Conservation (phyloP, 2,888 invertebrate genomes). For the Tethea ocularis region DNA sequence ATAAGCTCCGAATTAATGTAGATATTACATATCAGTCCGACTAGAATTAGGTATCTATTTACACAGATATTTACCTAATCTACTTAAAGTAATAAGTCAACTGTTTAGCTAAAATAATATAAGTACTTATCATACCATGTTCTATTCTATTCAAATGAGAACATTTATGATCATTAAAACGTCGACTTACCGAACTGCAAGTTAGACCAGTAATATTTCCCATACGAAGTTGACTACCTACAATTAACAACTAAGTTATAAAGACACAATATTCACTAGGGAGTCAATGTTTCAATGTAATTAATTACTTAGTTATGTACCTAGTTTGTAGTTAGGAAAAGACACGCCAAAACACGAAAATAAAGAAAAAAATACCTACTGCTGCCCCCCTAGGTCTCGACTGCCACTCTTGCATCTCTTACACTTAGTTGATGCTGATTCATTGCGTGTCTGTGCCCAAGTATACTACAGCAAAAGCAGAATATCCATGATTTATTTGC, state of each 20-base stretch:
- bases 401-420: too few relatives aligned
- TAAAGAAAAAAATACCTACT: too few relatives aligned
- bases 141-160: neutral
- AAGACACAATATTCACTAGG: constrained; percentile 1
- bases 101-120: neutral
- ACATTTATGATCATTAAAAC: neutral
- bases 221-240: constrained; percentile 25
- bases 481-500: too few relatives aligned
- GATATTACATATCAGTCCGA: constrained; percentile 73
- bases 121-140: too few relatives aligned
- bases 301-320: neutral
- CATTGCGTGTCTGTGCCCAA: too few relatives aligned
- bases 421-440: too few relatives aligned
- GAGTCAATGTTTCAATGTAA: neutral
- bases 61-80: constrained; percentile 24
- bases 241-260: constrained; percentile 12
- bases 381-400: too few relatives aligned
- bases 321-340: neutral
- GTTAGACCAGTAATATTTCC: neutral
- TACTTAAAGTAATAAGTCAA: neutral
- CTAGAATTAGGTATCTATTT: constrained; percentile 51
- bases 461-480: too few relatives aligned
- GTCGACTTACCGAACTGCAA: neutral
- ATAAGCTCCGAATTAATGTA: constrained; percentile 77
- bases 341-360: neutral